Base-by-base conservation (phyloP, 2,888 invertebrate species). In the Eupithecia inturbata region DNA sequence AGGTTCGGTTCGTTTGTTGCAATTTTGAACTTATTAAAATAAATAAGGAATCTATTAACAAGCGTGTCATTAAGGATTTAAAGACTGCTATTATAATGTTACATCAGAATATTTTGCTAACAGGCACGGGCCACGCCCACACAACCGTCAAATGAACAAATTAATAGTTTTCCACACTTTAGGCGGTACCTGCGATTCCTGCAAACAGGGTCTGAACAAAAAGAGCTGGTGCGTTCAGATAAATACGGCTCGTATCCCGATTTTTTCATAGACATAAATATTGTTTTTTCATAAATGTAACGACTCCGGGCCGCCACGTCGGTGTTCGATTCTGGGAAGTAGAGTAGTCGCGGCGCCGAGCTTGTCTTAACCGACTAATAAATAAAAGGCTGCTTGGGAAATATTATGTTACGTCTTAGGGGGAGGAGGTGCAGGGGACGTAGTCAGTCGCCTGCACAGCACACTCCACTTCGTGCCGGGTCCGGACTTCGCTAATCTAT, bases 211-310 rank as follows among this genome's bases (percentile, higher is more conserved):
- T 77, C 82, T 82, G 82, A 88, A 91, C 92, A 93, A 94, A 93
- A 93, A 92, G 87, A 87, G 88, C 88, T 89, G 87, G 87, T 89
- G 87, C 88, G 87, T 87, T 89, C 87, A 91, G 90, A 92, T 91
- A 92, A 92, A 91, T 92, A 90, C 88, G 85, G 85, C 81, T 87
- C 85, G 89, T 86, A 90, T 90, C 91, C 92, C 89, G 87, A 88
- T 90, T 94, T 94, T 94, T 93, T 93, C 90, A 85, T 87, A 88
- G 87, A 91, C 94, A 93, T 94, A 94, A 94, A 94, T 94, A 93
- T 93, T 86, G 90, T 92, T 94, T 94, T 93, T 94, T 93, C 90
- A 84, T 86, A 87, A 88, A 89, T 85, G 90, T 93, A 93, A 94
- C 93, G 92, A 92, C 92, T 91, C 88, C 84, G 88, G 85, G 89